Conservation (phyloP, 2,888 invertebrate genomes). For the Platycheirus rosarum region DNA sequence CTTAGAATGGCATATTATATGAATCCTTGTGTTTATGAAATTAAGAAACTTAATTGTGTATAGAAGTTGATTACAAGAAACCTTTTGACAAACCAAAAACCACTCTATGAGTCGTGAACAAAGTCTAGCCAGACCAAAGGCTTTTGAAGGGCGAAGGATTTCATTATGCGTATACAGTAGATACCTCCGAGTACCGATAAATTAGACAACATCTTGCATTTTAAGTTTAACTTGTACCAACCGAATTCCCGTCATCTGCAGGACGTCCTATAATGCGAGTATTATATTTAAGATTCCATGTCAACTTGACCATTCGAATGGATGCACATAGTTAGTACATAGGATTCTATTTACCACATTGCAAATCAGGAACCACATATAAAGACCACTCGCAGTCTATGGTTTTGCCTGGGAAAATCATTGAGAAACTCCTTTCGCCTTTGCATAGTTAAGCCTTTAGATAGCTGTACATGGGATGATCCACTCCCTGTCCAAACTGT, state of each 20-base stretch:
- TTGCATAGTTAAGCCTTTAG: constrained; percentile 7
- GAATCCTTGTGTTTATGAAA: too few species aligned
- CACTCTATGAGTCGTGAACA: too few species aligned
- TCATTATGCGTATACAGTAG: background rate
- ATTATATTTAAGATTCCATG: constrained; percentile 21
- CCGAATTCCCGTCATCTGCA: constrained; percentile 23
- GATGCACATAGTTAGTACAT: constrained; percentile 11
- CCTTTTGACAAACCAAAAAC: too few species aligned
- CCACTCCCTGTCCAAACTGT: constrained; percentile 40
- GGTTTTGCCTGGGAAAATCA: constrained; percentile 31
- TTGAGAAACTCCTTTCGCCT: constrained; percentile 52
- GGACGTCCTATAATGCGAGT: constrained; percentile 3
- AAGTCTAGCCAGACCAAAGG: too few species aligned
- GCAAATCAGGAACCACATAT: constrained; percentile 52
- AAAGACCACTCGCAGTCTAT: constrained; percentile 30
- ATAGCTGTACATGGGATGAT: constrained; percentile 57
- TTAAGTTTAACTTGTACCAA: constrained; percentile 4
- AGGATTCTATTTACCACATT: constrained; percentile 48
- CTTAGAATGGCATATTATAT: too few species aligned
- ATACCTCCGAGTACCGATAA: background rate
- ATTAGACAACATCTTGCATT: constrained; percentile 27
- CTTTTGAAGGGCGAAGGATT: background rate
- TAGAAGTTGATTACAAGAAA: too few species aligned
- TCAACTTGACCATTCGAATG: constrained; percentile 7
- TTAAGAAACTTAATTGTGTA: too few species aligned